Evolutionary conservation across 2,797 vertebrate genomes (phyloP).

Genomic region (Pseudochromis fuscus): DNA sequence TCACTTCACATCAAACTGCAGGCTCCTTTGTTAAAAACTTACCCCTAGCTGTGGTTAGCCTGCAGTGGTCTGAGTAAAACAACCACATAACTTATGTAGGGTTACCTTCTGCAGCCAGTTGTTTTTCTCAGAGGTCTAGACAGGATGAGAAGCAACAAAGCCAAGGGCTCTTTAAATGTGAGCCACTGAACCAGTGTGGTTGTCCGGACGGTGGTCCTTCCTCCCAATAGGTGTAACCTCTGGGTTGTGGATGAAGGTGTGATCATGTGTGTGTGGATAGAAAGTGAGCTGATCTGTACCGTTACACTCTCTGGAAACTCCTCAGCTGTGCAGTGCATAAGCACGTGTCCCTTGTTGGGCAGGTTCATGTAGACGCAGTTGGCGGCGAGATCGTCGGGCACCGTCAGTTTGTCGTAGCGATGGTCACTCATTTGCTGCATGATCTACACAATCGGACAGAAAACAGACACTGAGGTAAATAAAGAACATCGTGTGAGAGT

Average conservation of each 20-base stretch:
- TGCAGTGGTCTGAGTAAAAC: conserved; percentile 43
- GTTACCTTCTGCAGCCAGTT: conserved; percentile 34
- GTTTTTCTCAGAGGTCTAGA: conserved; percentile 68
- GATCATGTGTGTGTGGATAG: conserved; percentile 6
- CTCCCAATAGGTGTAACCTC: conserved; percentile 32
- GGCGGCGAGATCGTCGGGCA: conserved; percentile 92
- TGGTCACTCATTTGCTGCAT: conserved; percentile 99
- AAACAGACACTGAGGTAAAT: conserved; percentile 12
- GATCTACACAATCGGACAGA: conserved; percentile 81
- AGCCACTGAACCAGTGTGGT: conserved; percentile 38
- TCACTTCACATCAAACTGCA: conserved; percentile 52
- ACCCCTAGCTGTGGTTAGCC: conserved; percentile 32
- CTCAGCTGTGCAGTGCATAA: conserved; percentile 91
- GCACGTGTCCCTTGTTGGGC: conserved; percentile 91
- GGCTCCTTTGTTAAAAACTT: conserved; percentile 52
- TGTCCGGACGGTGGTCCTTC: conserved; percentile 21
- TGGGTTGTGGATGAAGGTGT: conserved; percentile 27
- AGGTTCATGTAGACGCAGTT: conserved; percentile 97
- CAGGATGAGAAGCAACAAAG: conserved; percentile 51
- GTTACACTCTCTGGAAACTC: conserved; percentile 93
- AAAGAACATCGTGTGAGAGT: not conserved
- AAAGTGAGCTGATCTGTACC: conserved; percentile 79
- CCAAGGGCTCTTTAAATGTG: conserved; percentile 47
- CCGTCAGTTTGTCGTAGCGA: conserved; percentile 95
- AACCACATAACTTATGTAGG: conserved; percentile 32